These are phyloP conservation scores for Prietella phreatophila DNA, from an alignment of 2,113 vertebrate species.

Conservation along the genomic window DNA sequence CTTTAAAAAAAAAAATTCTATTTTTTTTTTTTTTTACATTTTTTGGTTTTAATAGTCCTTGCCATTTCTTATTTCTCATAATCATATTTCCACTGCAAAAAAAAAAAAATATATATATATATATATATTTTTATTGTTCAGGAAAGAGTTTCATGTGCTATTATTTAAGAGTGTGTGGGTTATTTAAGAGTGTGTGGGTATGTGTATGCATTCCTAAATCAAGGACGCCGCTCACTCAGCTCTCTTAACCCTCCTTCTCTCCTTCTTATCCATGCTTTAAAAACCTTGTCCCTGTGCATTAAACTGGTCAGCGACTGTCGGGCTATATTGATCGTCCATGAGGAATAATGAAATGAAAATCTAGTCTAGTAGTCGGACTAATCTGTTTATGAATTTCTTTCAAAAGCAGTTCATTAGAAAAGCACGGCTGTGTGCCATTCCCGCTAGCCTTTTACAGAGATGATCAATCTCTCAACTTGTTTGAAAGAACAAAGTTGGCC, in stretches of 20 bases:
- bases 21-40: neutral
- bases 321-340: neutral
- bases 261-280: neutral
- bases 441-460: neutral
- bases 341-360: neutral
- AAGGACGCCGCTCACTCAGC: neutral
- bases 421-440: neutral
- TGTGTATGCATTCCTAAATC: neutral
- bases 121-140: neutral
- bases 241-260: neutral
- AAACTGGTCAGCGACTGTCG: neutral
- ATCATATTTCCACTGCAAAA: neutral
- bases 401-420: neutral
- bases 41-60: neutral
- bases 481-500: slow-evolving; percentile 6
- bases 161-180: neutral
- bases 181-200: too few species aligned
- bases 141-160: neutral
- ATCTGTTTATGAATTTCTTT: neutral
- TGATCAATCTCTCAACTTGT: neutral
- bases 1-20: too few species aligned
- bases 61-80: neutral
- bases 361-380: neutral
- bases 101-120: too few species aligned
- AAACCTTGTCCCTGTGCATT: neutral